Conservation (phyloP, 2,113 vertebrate genomes). For the Arizona elegans region DNA sequence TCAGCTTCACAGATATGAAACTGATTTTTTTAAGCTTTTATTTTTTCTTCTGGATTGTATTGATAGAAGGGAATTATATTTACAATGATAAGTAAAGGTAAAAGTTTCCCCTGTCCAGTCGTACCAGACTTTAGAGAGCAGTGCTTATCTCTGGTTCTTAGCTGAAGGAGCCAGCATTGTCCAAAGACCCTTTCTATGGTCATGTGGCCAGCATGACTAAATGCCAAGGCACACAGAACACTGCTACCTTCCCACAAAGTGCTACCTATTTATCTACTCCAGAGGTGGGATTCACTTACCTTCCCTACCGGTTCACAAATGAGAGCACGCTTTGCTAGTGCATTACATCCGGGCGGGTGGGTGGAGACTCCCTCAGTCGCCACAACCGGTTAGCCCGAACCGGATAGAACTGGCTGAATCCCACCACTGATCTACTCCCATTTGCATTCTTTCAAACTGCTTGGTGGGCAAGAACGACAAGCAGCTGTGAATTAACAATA, state of each 20-base stretch:
- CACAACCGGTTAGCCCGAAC: too few relatives aligned
- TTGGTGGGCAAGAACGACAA: background rate
- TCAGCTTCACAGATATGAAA: background rate
- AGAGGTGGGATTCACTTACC: too few relatives aligned
- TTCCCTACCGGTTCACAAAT: too few relatives aligned
- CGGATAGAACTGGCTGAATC: too few relatives aligned
- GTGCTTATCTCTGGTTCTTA: background rate
- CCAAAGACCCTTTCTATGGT: background rate
- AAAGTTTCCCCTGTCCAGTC: background rate
- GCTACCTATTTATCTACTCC: background rate
- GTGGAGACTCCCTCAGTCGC: too few relatives aligned
- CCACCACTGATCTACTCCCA: background rate
- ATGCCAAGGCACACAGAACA: background rate
- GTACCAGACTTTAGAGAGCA: background rate
- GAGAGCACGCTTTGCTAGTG: too few relatives aligned
- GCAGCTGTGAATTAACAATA: background rate
- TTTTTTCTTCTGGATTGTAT: background rate
- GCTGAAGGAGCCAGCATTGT: background rate
- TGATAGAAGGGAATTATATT: background rate
- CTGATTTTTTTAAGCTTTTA: background rate
- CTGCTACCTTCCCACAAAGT: background rate
- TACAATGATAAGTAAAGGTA: background rate
- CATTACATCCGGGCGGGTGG: too few relatives aligned
- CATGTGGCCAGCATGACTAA: background rate
- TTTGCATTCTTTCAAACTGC: background rate